A percentile compares a stretch with the other conserved stretches of the same genome.
These are phyloP conservation scores for Troglohyphantes excavatus DNA, from an alignment of 2,888 invertebrate species.

Conservation along the genomic window DNA sequence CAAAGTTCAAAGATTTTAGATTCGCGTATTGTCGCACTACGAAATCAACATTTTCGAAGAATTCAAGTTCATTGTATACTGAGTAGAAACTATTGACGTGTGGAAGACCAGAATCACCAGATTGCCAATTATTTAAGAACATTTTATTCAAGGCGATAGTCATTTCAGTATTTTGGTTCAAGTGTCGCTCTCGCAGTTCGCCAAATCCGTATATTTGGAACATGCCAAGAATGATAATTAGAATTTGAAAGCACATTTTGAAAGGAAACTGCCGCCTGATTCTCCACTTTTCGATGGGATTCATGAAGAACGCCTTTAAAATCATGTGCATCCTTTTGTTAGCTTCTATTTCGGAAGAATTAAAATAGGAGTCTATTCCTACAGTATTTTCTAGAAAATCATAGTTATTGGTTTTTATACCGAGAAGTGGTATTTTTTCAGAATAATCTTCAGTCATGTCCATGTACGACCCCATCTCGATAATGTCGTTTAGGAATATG, in stretches of 20 bases:
- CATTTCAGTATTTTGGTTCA: constrained; percentile 96
- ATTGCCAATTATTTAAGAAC: constrained; percentile 92
- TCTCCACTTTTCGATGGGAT: constrained; percentile 98
- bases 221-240: constrained; percentile 97
- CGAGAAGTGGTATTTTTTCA: background rate
- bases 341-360: background rate
- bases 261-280: constrained; percentile 96
- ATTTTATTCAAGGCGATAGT: constrained; percentile 94
- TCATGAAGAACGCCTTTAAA: constrained; percentile 97
- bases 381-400: constrained; percentile 60
- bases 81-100: constrained; percentile 94
- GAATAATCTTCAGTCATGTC: background rate
- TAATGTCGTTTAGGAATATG: no score
- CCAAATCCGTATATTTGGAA: constrained; percentile 96
- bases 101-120: constrained; percentile 95
- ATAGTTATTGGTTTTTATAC: background rate
- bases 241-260: constrained; percentile 96
- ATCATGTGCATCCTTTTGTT: constrained; percentile 82
- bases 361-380: constrained; percentile 18
- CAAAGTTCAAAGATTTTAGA: constrained; percentile 72
- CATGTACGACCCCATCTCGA: no score
- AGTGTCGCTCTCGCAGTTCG: constrained; percentile 92
- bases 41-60: constrained; percentile 91
- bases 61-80: constrained; percentile 91
- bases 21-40: constrained; percentile 85